These are phyloP conservation scores for Glyphotaelius pellucidus DNA, from an alignment of 2,888 invertebrate genomes.

Conservation along the genomic window DNA sequence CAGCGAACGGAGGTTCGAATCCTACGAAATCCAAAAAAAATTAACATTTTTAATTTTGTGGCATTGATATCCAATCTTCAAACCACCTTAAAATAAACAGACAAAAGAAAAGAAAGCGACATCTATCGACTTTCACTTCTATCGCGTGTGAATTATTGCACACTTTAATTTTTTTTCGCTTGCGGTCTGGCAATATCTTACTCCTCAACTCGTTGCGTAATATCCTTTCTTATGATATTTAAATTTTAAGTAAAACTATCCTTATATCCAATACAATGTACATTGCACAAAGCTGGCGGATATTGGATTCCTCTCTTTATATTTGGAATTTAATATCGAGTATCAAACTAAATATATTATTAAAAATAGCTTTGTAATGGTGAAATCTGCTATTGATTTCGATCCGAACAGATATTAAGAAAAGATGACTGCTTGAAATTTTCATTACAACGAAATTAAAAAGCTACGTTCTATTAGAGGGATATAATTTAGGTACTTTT, in stretches of 20 bases:
- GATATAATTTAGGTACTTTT: neutral
- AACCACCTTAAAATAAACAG: too few relatives aligned
- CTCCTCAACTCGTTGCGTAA: too few relatives aligned
- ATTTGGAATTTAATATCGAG: neutral
- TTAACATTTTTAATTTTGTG: too few relatives aligned
- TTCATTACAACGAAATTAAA: too few relatives aligned
- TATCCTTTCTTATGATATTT: neutral
- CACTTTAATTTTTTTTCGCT: too few relatives aligned
- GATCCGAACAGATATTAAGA: neutral
- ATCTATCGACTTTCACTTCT: too few relatives aligned
- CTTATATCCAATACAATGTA: neutral
- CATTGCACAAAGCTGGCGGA: neutral
- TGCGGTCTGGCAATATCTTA: neutral
- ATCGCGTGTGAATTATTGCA: too few relatives aligned
- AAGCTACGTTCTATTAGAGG: too few relatives aligned
- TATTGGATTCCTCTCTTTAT: neutral
- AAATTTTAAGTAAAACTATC: neutral
- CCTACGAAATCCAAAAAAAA: too few relatives aligned
- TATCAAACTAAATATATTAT: neutral
- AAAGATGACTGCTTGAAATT: neutral
- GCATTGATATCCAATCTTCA: too few relatives aligned
- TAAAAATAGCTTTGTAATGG: neutral
- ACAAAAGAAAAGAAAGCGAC: too few relatives aligned
- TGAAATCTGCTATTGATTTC: neutral
- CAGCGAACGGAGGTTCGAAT: too few relatives aligned